Conservation (phyloP, 2,888 invertebrate genomes). For the Drosophila robusta region DNA sequence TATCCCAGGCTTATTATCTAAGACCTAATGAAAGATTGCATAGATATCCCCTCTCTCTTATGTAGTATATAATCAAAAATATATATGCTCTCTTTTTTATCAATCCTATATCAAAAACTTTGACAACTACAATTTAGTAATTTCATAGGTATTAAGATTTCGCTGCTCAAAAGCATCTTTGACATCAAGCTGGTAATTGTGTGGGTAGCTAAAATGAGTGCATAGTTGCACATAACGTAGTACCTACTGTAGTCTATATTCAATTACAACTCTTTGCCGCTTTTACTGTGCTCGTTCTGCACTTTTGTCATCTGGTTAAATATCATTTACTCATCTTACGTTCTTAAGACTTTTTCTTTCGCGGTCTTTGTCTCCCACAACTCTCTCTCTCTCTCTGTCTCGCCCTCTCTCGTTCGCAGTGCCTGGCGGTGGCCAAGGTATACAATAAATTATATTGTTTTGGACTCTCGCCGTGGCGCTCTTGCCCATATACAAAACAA, state of each 20-base stretch:
- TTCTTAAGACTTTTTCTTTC: constrained; percentile 19
- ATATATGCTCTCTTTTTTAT: too few species aligned
- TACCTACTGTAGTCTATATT: constrained; percentile 20
- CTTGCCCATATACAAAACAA: constrained; percentile 20
- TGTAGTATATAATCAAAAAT: too few species aligned
- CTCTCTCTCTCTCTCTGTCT: background rate
- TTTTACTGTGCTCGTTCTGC: constrained; percentile 44
- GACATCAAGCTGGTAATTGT: too few species aligned
- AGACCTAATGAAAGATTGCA: too few species aligned
- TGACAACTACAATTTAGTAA: too few species aligned
- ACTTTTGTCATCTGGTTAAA: constrained; percentile 43
- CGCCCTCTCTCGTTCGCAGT: background rate
- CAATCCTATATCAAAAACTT: too few species aligned
- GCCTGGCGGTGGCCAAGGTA: constrained; percentile 22
- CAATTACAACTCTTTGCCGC: constrained; percentile 30
- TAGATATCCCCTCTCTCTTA: too few species aligned
- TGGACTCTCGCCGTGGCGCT: constrained; percentile 33
- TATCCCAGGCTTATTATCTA: too few species aligned
- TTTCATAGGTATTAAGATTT: too few species aligned
- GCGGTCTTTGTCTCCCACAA: constrained; percentile 4
- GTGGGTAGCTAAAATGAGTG: background rate
- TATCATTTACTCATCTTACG: constrained; percentile 47
- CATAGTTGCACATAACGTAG: background rate
- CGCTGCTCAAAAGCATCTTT: too few species aligned
- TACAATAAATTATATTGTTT: constrained; percentile 73